phyloP scores from a whole-genome alignment of 2,797 vertebrate genomes.

The Phalanger gymnotis region DNA sequence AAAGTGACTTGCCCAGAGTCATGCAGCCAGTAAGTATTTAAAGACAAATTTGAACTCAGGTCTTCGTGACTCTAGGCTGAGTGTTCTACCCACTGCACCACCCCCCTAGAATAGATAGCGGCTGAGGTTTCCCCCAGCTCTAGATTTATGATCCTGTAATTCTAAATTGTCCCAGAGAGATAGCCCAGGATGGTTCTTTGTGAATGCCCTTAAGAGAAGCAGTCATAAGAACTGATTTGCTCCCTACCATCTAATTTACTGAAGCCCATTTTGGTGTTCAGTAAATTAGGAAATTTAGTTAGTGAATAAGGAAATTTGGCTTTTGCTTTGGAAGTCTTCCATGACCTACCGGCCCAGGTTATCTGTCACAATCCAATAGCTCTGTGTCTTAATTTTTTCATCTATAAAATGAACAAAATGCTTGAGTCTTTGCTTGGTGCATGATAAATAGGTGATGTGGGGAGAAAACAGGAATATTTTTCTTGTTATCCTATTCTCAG shows the following conservation, averaged over 20 bases:
- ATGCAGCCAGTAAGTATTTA: neutral
- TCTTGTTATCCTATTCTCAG: neutral
- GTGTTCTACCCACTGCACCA: neutral
- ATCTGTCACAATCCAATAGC: neutral
- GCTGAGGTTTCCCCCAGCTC: neutral
- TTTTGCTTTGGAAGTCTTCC: neutral
- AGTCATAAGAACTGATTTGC: neutral
- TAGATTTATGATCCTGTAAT: neutral
- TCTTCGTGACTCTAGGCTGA: neutral
- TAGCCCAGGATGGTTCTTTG: neutral
- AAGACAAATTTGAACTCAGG: neutral
- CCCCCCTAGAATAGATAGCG: neutral
- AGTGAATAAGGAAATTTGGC: neutral
- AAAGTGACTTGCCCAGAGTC: neutral
- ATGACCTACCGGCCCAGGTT: neutral
- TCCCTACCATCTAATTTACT: neutral
- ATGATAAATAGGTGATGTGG: neutral
- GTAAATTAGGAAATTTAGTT: neutral
- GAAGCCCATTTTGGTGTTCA: neutral
- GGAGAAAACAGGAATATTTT: neutral
- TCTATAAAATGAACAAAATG: neutral
- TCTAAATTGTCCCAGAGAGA: neutral
- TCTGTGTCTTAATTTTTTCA: constrained; percentile 11
- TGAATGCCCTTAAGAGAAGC: neutral
- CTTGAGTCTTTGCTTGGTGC: neutral